Evolutionary conservation across 2,888 invertebrate genomes (phyloP), one percentile per base, ranked within the genome.

Genomic region (Liopterus haemorrhoidalis): DNA sequence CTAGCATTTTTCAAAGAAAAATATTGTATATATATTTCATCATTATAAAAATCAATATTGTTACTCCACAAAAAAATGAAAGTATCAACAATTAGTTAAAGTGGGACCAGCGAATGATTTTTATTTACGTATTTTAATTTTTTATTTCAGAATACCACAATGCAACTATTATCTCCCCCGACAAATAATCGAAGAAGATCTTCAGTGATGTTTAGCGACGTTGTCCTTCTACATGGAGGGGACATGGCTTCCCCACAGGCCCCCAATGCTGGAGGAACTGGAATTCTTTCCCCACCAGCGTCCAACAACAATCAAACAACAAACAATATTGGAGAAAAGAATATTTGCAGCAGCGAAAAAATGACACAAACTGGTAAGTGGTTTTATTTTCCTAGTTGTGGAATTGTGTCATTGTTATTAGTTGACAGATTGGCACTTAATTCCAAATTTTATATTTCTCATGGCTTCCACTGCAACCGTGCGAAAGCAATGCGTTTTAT

Each of bases 151-250:
- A 81, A 80, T 56, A 78, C 82, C 20, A 78, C 82, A 46, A 80
- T 82, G 31, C 72, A 86, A 38, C 69, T 87, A 39, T 85, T 85
- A 54, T 86, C 86, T 31, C 84, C 85, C 20, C 78, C 81, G 40
- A 72, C 78, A 44, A 79, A 82, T 53, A 79, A 82, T 55, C 74
- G 83, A 12, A 76, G 89, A 12, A 73, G 87, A 39, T 88, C 89
- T 27, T 87, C 87, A 52, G 90, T 90, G 49, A 89, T 89, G 87
- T 90, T 90, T 70, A 88, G 85, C 61, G 88, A 89, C 62, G 84
- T 87, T 22, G 83, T 89, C 9, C 71, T 88, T 27, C 74, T 87
- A 21, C 87, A 88, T 60, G 79, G 79, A 15, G 65, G 68, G 55
- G 64, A 63, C 33, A 48, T 25, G 5, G 36, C 44, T 3, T 49